A percentile compares a stretch with the other conserved stretches of the same genome.
Conservation (phyloP, 2,888 invertebrate genomes). For the Cepaea hortensis region DNA sequence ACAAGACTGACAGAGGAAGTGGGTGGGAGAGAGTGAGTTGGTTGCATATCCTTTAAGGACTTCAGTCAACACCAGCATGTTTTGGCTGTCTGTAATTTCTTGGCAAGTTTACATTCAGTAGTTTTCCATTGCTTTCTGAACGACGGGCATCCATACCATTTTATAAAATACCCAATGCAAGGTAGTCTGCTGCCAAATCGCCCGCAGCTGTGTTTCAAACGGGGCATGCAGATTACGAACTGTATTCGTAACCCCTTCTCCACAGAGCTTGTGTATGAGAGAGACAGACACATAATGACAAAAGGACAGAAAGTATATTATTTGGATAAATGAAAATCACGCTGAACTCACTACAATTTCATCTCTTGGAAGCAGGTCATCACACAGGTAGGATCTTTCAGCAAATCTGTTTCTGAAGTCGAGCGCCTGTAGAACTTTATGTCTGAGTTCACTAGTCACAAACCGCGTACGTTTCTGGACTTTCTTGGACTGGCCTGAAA, state of each 20-base stretch:
- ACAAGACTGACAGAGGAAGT: neutral
- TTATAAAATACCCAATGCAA: too few species aligned
- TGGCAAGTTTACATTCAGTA: too few species aligned
- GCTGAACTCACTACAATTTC: conserved; percentile 42
- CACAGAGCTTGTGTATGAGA: neutral
- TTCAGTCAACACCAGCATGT: too few species aligned
- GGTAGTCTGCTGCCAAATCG: too few species aligned
- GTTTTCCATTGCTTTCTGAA: too few species aligned
- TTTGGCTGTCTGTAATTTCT: too few species aligned
- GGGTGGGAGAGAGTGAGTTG: too few species aligned
- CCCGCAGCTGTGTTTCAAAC: too few species aligned
- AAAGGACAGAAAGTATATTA: neutral
- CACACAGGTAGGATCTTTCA: conserved; percentile 68
- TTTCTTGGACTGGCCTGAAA: conserved; percentile 28
- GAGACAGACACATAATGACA: neutral
- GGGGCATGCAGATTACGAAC: too few species aligned
- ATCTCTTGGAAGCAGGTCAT: conserved; percentile 56
- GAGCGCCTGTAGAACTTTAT: conserved; percentile 68
- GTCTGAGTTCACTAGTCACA: conserved; percentile 69
- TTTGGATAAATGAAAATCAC: neutral
- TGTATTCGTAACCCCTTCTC: too few species aligned
- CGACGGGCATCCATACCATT: too few species aligned
- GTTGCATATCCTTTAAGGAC: too few species aligned
- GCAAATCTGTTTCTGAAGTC: conserved; percentile 74
- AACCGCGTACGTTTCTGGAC: conserved; percentile 69